Evolutionary conservation across 2,888 invertebrate genomes (phyloP).

Genomic region (Campopleginae sp.): DNA sequence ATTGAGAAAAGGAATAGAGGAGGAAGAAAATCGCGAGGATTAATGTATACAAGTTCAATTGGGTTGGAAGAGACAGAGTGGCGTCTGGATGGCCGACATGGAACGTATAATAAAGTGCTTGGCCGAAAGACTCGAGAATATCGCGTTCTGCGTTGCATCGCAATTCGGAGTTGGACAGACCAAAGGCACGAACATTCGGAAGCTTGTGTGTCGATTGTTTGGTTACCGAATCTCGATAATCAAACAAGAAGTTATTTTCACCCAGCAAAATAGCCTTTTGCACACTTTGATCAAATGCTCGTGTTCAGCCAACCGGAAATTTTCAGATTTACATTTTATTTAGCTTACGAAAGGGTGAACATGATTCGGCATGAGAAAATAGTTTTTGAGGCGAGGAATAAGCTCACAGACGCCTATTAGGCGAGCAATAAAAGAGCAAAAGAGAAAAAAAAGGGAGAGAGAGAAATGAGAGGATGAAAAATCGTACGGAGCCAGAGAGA

Average conservation of each 20-base stretch:
- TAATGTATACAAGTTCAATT: neutral
- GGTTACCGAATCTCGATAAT: neutral
- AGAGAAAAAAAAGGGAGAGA: neutral
- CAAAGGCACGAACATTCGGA: neutral
- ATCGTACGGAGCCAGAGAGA: slow-evolving; percentile 47
- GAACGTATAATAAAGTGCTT: slow-evolving; percentile 26
- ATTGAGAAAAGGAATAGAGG: neutral
- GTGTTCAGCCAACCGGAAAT: neutral
- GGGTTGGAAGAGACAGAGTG: slow-evolving; percentile 48
- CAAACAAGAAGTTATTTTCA: neutral
- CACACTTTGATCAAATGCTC: neutral
- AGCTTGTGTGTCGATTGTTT: neutral
- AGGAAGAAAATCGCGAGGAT: neutral
- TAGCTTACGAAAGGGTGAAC: no score
- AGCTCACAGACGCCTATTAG: neutral
- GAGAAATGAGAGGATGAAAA: slow-evolving; percentile 31
- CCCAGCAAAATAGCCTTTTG: neutral
- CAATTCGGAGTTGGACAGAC: neutral
- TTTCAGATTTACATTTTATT: neutral
- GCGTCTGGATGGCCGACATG: slow-evolving; percentile 41
- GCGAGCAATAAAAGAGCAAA: neutral
- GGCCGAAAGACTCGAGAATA: slow-evolving; percentile 13
- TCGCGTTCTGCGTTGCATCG: neutral
- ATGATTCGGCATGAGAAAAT: no score
- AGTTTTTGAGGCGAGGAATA: neutral